Conservation (phyloP, 2,888 invertebrate species). For the Melanostoma scalare region DNA sequence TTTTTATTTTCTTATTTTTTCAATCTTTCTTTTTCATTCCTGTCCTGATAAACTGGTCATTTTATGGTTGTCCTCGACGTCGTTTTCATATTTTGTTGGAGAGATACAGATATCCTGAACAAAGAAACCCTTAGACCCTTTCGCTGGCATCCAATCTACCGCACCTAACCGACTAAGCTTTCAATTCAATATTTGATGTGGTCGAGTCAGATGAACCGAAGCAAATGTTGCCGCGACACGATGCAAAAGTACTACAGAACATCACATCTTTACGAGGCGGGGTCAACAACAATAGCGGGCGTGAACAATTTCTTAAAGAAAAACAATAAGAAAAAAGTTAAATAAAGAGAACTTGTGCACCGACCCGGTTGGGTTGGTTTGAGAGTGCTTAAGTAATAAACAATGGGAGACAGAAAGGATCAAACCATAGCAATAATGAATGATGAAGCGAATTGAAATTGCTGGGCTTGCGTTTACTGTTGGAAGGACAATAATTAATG, state of each 20-base stretch:
- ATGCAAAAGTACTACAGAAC: conserved; percentile 9
- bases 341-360: neutral
- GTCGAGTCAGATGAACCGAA: conserved; percentile 38
- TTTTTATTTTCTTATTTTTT: conserved; percentile 6
- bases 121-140: conserved; percentile 13
- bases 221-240: conserved; percentile 23
- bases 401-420: conserved; percentile 56
- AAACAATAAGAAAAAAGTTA: neutral
- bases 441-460: conserved; percentile 72
- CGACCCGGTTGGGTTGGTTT: conserved; percentile 5
- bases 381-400: conserved; percentile 30
- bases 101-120: conserved; percentile 35
- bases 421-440: conserved; percentile 68
- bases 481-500: conserved; percentile 67
- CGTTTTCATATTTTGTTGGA: conserved; percentile 60
- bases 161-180: conserved; percentile 24
- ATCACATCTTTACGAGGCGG: conserved; percentile 1
- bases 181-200: conserved; percentile 40
- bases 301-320: neutral
- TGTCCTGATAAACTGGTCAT: conserved; percentile 54
- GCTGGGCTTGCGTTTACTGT: conserved; percentile 66
- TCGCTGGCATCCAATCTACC: conserved; percentile 8
- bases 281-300: neutral
- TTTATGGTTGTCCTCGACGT: conserved; percentile 54
- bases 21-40: conserved; percentile 2